A percentile compares a stretch with the other conserved stretches of the same genome.
phyloP scores from a whole-genome alignment of 1,140 invertebrate genomes.

The Cotesia vestalis region DNA sequence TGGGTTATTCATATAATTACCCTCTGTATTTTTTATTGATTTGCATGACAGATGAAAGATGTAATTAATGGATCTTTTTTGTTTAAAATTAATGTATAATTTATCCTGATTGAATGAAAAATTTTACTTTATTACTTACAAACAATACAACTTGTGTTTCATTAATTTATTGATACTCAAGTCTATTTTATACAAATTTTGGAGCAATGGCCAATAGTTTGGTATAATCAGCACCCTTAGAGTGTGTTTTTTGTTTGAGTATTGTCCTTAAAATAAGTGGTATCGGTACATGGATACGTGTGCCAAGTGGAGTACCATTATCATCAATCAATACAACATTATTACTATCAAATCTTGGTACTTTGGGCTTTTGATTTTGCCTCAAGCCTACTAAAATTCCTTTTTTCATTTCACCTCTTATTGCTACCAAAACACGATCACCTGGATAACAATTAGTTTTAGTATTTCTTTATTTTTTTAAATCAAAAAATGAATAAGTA shows the following conservation, averaged over 20 bases:
- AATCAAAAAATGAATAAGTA: too few species aligned
- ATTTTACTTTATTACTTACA: too few species aligned
- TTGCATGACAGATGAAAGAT: too few species aligned
- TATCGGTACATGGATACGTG: slow-evolving; percentile 92
- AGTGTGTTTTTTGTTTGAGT: slow-evolving; percentile 80
- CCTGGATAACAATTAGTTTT: slow-evolving; percentile 63
- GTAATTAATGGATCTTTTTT: too few species aligned
- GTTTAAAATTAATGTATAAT: too few species aligned
- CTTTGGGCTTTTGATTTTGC: slow-evolving; percentile 80
- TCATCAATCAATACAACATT: slow-evolving; percentile 97
- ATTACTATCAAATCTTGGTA: slow-evolving; percentile 95
- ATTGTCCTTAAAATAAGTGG: slow-evolving; percentile 90
- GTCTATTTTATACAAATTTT: slow-evolving; percentile 81
- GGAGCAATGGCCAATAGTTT: slow-evolving; percentile 94
- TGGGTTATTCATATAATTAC: too few species aligned
- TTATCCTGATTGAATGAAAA: too few species aligned
- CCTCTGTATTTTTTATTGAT: too few species aligned
- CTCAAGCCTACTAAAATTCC: slow-evolving; percentile 94
- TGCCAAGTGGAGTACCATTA: slow-evolving; percentile 91
- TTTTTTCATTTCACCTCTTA: slow-evolving; percentile 96
- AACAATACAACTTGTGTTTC: too few species aligned
- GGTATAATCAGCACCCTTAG: slow-evolving; percentile 91
- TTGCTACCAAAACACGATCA: slow-evolving; percentile 92
- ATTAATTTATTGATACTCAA: too few species aligned
- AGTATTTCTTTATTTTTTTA: not conserved